Base-by-base conservation (phyloP, 2,113 vertebrate genomes). In the Rhea pennata region DNA sequence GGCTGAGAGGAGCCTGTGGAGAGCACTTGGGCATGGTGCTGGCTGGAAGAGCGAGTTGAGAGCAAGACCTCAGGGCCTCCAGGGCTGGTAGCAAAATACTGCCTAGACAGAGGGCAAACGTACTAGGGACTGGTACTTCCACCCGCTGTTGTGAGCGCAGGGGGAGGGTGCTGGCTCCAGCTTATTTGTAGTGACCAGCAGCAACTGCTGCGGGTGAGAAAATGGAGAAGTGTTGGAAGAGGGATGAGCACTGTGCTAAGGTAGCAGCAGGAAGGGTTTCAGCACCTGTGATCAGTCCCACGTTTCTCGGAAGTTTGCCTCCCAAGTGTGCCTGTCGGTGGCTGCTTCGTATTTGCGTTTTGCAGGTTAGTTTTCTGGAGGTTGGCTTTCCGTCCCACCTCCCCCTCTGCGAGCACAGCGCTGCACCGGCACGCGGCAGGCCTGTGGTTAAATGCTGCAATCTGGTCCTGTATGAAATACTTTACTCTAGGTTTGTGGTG, bases 391-490 rank as follows among this genome's bases (percentile, higher is more conserved):
- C 66, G 69, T 88, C 75, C 69, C 83, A 72, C 27, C 87, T 61
- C 59, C 76, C 79, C 76, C 83, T 36, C 48, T 44, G 24, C 4
- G 40, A 91, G 71, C 0, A 0, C 21, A 36, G 75, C 81, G 44
- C 80, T 71, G 53, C 71, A 39, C 23, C 0, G 0, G 74, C 69
- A 29, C 2, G 9, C 80, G 69, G 87, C 66, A 46, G 94, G 48
- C 80, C 90, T 96, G 96, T 92, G 96, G 96, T 95, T 91, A 53
- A 50, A 70, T 96, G 96, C 96, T 95, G 96, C 93, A 96, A 92
- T 93, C 95, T 95, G 73, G 71, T 48, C 80, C 88, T 73, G 88
- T 66, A 85, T 70, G 96, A 96, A 96, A 96, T 80, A 74, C 84
- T 59, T 72, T 67, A 7, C 77, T 62, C 87, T 46, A 71, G 92